A percentile compares a stretch with the other conserved stretches of the same genome.
Evolutionary conservation across 64 coral and sea anemone species (phyloP).

Genomic region (Exaiptasia diaphana): DNA sequence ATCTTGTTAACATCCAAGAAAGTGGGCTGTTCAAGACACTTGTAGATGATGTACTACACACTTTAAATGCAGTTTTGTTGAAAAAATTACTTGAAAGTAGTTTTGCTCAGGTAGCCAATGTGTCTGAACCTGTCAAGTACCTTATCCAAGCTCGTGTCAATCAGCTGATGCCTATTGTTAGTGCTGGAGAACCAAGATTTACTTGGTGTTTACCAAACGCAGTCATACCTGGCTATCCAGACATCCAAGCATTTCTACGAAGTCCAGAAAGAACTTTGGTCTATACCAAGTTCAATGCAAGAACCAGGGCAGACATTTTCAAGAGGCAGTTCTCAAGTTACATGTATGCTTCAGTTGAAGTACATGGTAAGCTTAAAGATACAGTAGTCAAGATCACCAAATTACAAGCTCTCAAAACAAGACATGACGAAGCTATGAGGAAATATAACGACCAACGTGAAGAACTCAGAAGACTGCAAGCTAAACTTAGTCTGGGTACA

Average conservation of each 20-base stretch:
- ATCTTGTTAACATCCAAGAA: not conserved
- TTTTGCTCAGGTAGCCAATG: not conserved
- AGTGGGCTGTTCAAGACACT: not conserved
- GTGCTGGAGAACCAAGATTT: not conserved
- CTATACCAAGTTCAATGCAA: not conserved
- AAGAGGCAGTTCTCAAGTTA: not conserved
- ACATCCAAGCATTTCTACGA: constrained; percentile 21
- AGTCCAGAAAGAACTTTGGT: not conserved
- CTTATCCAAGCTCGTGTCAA: not conserved
- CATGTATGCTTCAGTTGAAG: not conserved
- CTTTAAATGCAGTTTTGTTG: not conserved
- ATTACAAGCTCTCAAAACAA: not conserved
- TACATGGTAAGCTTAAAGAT: not conserved
- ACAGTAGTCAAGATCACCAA: not conserved
- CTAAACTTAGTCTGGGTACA: not conserved
- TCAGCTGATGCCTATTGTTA: not conserved
- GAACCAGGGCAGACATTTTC: not conserved
- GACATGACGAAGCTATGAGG: not conserved
- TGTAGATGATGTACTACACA: not conserved
- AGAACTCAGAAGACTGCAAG: not conserved
- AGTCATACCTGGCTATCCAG: not conserved
- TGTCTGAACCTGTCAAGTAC: not conserved
- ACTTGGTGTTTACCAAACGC: constrained; percentile 13
- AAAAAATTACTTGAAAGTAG: not conserved
- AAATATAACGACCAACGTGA: not conserved